Percentiles rank a stretch among this genome's conserved stretches.
These are phyloP conservation scores for Brachypteracias leptosomus DNA, from an alignment of 2,113 vertebrate species.

Conservation along the genomic window DNA sequence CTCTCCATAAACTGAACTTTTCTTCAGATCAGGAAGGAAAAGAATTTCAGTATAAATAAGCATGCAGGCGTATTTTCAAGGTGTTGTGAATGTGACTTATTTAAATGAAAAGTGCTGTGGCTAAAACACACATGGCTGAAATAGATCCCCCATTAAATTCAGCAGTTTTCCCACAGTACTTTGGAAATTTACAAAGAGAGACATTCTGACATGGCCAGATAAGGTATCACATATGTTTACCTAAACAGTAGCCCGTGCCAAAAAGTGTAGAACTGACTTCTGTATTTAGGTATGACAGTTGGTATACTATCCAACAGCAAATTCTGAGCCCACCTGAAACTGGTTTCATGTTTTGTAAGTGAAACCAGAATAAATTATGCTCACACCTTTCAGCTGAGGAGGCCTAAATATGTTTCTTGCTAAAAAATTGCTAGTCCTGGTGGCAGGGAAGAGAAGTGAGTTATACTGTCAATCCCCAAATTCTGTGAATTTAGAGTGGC, in stretches of 20 bases:
- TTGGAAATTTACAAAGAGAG: conserved; percentile 16
- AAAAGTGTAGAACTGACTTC: conserved; percentile 4
- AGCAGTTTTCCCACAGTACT: neutral
- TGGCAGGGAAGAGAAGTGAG: neutral
- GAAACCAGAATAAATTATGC: conserved; percentile 49
- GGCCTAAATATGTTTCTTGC: conserved; percentile 47
- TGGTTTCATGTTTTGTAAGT: conserved; percentile 7
- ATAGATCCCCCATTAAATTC: neutral
- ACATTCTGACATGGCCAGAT: conserved; percentile 26
- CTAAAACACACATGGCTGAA: conserved; percentile 47
- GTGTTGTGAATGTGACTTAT: conserved; percentile 40
- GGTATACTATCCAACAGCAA: conserved; percentile 36
- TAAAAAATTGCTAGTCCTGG: conserved; percentile 15
- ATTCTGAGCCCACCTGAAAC: conserved; percentile 47
- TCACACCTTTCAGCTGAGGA: conserved; percentile 54
- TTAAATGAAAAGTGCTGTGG: conserved; percentile 34
- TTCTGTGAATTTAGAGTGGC: conserved; percentile 29
- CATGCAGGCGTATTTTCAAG: conserved; percentile 48
- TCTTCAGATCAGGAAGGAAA: conserved; percentile 54
- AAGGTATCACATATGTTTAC: conserved; percentile 46
- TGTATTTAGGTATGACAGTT: conserved; percentile 47
- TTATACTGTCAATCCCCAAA: neutral
- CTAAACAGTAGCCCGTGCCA: conserved; percentile 34
- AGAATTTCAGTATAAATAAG: conserved; percentile 50
- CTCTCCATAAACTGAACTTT: conserved; percentile 56